phyloP scores from a whole-genome alignment of 1,140 invertebrate species.

The Carposina sasakii region DNA sequence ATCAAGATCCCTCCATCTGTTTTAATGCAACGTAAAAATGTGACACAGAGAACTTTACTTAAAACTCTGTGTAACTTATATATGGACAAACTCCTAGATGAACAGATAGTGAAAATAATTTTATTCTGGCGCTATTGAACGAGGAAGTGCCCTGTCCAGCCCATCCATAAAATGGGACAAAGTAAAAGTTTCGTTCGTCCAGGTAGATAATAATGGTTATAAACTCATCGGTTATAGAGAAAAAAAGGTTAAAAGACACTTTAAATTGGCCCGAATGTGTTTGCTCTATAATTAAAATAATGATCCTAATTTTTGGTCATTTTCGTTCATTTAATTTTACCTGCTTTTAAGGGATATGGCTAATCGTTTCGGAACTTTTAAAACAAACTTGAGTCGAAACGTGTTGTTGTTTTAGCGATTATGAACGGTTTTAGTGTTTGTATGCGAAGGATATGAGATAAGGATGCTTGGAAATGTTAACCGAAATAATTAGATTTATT shows the following conservation, averaged over 20 bases:
- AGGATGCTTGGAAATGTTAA: slow-evolving; percentile 30
- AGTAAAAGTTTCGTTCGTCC: too few relatives aligned
- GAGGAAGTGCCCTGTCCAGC: too few relatives aligned
- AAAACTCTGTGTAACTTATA: too few relatives aligned
- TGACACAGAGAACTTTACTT: too few relatives aligned
- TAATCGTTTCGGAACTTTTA: slow-evolving; percentile 36
- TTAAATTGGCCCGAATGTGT: slow-evolving; percentile 41
- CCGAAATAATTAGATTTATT: slow-evolving; percentile 33
- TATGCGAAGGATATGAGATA: slow-evolving; percentile 43
- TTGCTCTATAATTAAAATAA: slow-evolving; percentile 66
- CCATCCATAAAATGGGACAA: too few relatives aligned
- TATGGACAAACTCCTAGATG: too few relatives aligned
- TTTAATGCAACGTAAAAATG: too few relatives aligned
- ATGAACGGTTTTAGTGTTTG: slow-evolving; percentile 46
- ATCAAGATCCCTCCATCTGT: too few relatives aligned
- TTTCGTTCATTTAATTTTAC: slow-evolving; percentile 48
- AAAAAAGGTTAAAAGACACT: slow-evolving; percentile 5
- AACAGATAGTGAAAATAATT: too few relatives aligned
- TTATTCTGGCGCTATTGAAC: too few relatives aligned
- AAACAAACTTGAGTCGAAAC: background rate
- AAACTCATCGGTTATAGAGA: background rate
- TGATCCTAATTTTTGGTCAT: slow-evolving; percentile 47
- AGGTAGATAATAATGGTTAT: too few relatives aligned
- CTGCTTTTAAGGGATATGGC: slow-evolving; percentile 44
- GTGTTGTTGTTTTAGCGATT: slow-evolving; percentile 45